These are phyloP conservation scores for Orthosia cruda DNA, from an alignment of 2,888 invertebrate genomes.

Conservation along the genomic window DNA sequence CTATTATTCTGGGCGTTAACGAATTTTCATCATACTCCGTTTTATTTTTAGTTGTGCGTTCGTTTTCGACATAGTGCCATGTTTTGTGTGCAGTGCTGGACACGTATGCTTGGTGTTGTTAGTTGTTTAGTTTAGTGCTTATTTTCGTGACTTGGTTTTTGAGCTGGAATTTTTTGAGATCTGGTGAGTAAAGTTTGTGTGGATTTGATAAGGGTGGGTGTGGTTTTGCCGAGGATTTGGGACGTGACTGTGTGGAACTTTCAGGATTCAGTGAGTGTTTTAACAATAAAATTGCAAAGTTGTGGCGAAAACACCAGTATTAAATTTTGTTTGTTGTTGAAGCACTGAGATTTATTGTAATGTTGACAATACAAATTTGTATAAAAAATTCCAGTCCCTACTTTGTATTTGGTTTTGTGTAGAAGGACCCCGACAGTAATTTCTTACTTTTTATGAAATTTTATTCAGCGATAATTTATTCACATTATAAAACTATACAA, in stretches of 20 bases:
- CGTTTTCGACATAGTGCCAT: conserved; percentile 68
- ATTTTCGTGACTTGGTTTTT: conserved; percentile 43
- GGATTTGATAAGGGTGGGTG: background rate
- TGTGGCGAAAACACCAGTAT: background rate
- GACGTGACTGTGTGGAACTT: too few species aligned
- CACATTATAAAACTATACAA: too few species aligned
- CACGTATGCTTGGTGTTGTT: conserved; percentile 41
- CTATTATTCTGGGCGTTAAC: conserved; percentile 73
- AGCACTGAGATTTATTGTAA: background rate
- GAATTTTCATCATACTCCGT: conserved; percentile 76
- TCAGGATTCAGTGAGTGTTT: too few species aligned
- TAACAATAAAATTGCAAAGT: background rate
- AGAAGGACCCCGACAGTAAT: background rate
- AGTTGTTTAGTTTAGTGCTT: conserved; percentile 47
- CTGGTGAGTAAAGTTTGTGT: conserved; percentile 33
- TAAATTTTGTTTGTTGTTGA: background rate
- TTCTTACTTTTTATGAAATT: too few species aligned
- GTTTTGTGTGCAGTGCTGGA: conserved; percentile 54
- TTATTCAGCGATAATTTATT: too few species aligned
- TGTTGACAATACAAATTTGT: background rate
- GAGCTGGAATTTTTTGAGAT: background rate
- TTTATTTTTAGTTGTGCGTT: conserved; percentile 78
- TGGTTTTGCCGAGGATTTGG: background rate
- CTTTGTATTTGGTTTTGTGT: too few species aligned
- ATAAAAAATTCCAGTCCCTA: too few species aligned